Percentiles rank a stretch among this genome's conserved stretches.
Evolutionary conservation across 1,140 invertebrate species (phyloP).

Genomic region (Sycophaga agraensis): DNA sequence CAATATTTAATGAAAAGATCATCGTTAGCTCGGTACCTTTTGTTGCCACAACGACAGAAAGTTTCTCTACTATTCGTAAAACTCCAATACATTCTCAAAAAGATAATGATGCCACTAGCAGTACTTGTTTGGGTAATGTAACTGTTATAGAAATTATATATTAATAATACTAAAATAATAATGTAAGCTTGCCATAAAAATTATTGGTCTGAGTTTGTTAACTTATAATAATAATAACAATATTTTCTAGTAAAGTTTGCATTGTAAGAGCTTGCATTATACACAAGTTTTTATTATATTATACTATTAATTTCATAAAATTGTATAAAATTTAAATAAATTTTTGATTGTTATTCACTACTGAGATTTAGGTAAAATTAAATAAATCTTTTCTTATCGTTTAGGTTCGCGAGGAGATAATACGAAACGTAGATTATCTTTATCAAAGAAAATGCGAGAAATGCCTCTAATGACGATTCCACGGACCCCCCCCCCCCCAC

Average conservation of each 20-base stretch:
- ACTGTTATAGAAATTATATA: too few species aligned
- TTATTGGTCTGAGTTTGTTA: too few species aligned
- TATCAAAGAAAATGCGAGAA: slow-evolving; percentile 35
- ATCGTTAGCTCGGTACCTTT: slow-evolving; percentile 54
- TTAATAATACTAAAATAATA: too few species aligned
- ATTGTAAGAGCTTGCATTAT: not conserved
- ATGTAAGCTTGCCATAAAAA: too few species aligned
- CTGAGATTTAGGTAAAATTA: too few species aligned
- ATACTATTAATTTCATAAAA: not conserved
- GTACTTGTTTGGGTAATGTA: too few species aligned
- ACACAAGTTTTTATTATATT: not conserved
- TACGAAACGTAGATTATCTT: slow-evolving; percentile 33
- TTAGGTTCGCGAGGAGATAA: slow-evolving; percentile 36
- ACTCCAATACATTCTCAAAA: slow-evolving; percentile 45
- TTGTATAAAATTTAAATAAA: not conserved
- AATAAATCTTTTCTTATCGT: not conserved
- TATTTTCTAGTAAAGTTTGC: too few species aligned
- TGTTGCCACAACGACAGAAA: slow-evolving; percentile 48
- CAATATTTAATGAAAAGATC: slow-evolving; percentile 52
- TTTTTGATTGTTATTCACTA: not conserved
- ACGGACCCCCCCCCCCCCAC: too few species aligned
- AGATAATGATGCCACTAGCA: not conserved
- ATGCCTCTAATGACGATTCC: slow-evolving; percentile 32
- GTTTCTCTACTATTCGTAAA: slow-evolving; percentile 51
- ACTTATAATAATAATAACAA: too few species aligned